A percentile compares a stretch with the other conserved stretches of the same genome.
phyloP scores from a whole-genome alignment of 2,113 vertebrate species.

The Scomber colias region DNA sequence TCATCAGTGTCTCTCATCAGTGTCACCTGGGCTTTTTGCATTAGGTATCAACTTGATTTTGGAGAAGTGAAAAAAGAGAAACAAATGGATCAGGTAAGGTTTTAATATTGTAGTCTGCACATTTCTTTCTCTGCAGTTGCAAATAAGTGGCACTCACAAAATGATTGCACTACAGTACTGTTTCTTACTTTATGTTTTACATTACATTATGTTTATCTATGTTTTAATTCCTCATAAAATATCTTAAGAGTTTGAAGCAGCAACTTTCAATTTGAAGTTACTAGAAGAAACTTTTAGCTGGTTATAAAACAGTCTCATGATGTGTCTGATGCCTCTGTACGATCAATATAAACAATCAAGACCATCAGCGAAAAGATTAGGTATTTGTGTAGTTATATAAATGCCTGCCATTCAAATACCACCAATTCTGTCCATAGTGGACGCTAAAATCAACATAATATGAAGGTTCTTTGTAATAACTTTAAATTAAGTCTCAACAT shows the following conservation, averaged over 20 bases:
- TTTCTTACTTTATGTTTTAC: background rate
- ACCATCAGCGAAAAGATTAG: too few species aligned
- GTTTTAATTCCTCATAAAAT: background rate
- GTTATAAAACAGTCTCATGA: too few species aligned
- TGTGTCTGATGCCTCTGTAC: too few species aligned
- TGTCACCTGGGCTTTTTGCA: slow-evolving; percentile 26
- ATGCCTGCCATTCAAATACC: too few species aligned
- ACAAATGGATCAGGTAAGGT: slow-evolving; percentile 90
- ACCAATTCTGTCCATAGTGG: too few species aligned
- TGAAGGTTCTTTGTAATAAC: too few species aligned
- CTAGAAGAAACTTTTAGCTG: too few species aligned
- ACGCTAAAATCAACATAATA: too few species aligned
- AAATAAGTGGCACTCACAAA: too few species aligned
- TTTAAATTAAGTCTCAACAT: background rate
- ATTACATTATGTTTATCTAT: background rate
- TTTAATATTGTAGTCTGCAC: background rate
- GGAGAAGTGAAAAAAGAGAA: slow-evolving; percentile 90
- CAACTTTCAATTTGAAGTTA: background rate
- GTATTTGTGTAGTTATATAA: too few species aligned
- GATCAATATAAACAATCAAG: too few species aligned
- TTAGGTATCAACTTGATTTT: slow-evolving; percentile 90
- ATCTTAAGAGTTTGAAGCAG: background rate
- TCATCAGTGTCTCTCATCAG: background rate
- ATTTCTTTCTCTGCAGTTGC: background rate
- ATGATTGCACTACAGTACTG: background rate